Conservation (phyloP, 2,888 invertebrate genomes). For the Pandemis corylana region DNA sequence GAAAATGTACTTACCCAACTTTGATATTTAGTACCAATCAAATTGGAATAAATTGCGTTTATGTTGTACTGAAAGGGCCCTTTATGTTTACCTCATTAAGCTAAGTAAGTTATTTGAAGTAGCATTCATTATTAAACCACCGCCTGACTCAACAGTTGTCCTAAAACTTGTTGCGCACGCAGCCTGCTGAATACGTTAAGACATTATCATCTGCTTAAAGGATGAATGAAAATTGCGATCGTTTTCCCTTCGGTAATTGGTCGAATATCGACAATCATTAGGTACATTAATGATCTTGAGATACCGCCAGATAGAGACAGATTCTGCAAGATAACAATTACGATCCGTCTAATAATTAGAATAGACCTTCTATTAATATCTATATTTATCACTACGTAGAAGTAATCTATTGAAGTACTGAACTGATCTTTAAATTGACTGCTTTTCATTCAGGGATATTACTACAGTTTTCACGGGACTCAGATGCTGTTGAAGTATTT, state of each 20-base stretch:
- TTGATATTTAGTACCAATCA: not conserved
- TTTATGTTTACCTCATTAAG: constrained; percentile 1
- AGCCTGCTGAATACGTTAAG: constrained; percentile 68
- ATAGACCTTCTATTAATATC: too few species aligned
- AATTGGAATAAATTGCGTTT: not conserved
- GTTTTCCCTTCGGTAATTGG: constrained; percentile 18
- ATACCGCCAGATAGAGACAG: not conserved
- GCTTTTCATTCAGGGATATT: too few species aligned
- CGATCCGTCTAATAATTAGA: not conserved
- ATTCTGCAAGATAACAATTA: not conserved
- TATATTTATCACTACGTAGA: too few species aligned
- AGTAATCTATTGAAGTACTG: too few species aligned
- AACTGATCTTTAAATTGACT: too few species aligned
- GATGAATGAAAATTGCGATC: constrained; percentile 41
- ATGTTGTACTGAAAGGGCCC: not conserved
- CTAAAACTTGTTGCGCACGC: constrained; percentile 79
- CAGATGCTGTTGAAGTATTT: too few species aligned
- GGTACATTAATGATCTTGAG: not conserved
- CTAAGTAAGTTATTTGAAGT: constrained; percentile 7
- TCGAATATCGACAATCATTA: constrained; percentile 5
- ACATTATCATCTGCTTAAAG: constrained; percentile 53
- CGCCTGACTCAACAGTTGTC: constrained; percentile 76
- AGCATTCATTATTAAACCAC: constrained; percentile 26
- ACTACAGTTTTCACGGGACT: too few species aligned
- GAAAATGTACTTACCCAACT: not conserved